Evolutionary conservation across 2,888 invertebrate species (phyloP).

Genomic region (Philereme transversata): DNA sequence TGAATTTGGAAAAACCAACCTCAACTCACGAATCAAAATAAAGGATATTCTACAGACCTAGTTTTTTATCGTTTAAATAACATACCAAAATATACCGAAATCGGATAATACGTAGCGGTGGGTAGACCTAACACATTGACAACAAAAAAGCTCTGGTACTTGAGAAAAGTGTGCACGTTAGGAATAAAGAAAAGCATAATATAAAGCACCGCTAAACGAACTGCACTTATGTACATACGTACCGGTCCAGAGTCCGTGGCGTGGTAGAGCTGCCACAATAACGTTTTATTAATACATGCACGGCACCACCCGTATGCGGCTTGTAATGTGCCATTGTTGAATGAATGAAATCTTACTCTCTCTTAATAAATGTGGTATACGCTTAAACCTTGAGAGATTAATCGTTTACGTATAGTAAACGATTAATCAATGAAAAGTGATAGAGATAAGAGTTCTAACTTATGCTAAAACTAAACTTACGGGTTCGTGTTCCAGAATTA

Average conservation of each 20-base stretch:
- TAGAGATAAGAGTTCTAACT: too few species aligned
- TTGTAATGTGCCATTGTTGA: slow-evolving; percentile 34
- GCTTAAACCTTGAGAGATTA: neutral
- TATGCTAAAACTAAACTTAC: too few species aligned
- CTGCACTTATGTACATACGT: slow-evolving; percentile 60
- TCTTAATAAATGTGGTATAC: slow-evolving; percentile 2
- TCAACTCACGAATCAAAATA: too few species aligned
- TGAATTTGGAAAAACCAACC: too few species aligned
- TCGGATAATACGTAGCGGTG: too few species aligned
- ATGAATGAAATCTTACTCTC: slow-evolving; percentile 15
- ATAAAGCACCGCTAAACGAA: slow-evolving; percentile 28
- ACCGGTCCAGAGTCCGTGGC: slow-evolving; percentile 80
- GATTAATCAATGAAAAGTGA: too few species aligned
- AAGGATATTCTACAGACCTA: too few species aligned
- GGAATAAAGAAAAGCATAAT: slow-evolving; percentile 49
- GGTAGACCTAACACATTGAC: too few species aligned
- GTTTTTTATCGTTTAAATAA: too few species aligned
- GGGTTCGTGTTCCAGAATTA: too few species aligned
- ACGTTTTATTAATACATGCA: slow-evolving; percentile 75
- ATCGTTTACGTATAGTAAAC: too few species aligned
- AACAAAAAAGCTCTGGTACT: neutral
- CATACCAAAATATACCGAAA: too few species aligned
- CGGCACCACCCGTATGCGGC: slow-evolving; percentile 47
- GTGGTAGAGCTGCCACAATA: slow-evolving; percentile 83
- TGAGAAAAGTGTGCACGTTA: slow-evolving; percentile 23